Evolutionary conservation across 2,888 invertebrate species (phyloP), one percentile per base, ranked within the genome.

Genomic region (Macrosoma leucophasiata): DNA sequence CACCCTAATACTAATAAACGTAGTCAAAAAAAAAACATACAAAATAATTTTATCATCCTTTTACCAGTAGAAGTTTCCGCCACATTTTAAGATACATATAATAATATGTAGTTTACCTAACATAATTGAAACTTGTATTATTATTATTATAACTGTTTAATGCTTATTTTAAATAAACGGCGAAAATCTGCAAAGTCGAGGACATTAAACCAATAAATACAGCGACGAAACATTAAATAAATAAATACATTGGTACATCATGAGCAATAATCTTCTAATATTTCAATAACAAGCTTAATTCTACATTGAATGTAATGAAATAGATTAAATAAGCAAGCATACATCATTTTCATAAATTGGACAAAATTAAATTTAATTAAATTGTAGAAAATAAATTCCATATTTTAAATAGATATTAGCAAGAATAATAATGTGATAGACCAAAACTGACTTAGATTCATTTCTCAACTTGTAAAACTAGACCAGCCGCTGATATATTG

Each of bases 401-500:
- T n/a, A n/a, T n/a, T n/a, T n/a, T n/a, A n/a, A n/a, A n/a, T n/a
- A n/a, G n/a, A n/a, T n/a, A n/a, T n/a, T n/a, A n/a, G n/a, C n/a
- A n/a, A n/a, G n/a, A n/a, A n/a, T n/a, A n/a, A n/a, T n/a, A n/a
- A n/a, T n/a, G n/a, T n/a, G n/a, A n/a, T n/a, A n/a, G n/a, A n/a
- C n/a, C n/a, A n/a, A n/a, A 13, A 19, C 25, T 53, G 45, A 43
- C 39, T 52, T 50, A 53, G 39, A 55, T 46, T 72, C 48, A 79
- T 58, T 74, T 76, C 39, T 82, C 86, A 38, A 90, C 85, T 66
- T 91, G 91, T 32, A 89, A 74, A n/a, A 89, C 90, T 9, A 95
- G 74, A n/a, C 93, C 94, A 2, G 94, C 92, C n/a, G 94, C 92
- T 0, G 94, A 94, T 44, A 95, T 92, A 59, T 94, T 95, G 62